phyloP scores from a whole-genome alignment of 2,113 vertebrate species.

The Hemicordylus capensis region DNA sequence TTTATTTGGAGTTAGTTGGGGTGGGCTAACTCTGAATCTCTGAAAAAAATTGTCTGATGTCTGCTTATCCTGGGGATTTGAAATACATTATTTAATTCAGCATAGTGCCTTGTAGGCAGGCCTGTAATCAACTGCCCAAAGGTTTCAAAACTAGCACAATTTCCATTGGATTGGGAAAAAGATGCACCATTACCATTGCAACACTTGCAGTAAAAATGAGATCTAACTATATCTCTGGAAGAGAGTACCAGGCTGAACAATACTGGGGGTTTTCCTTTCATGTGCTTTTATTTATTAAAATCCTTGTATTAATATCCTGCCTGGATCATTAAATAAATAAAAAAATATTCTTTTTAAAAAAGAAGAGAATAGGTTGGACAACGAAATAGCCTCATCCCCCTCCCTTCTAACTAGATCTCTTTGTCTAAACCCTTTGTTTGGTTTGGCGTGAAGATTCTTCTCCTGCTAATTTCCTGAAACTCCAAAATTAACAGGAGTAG shows the following conservation, averaged over 20 bases:
- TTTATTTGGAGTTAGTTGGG: not conserved
- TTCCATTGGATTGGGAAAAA: not conserved
- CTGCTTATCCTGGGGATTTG: not conserved
- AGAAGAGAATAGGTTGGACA: constrained; percentile 17
- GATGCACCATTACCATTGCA: not conserved
- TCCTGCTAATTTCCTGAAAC: not conserved
- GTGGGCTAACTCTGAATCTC: not conserved
- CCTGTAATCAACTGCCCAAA: not conserved
- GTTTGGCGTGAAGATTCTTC: constrained; percentile 32
- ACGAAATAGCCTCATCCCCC: not conserved
- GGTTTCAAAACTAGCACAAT: not conserved
- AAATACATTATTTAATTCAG: not conserved
- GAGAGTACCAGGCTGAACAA: constrained; percentile 2
- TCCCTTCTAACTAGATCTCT: not conserved
- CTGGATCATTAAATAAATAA: not conserved
- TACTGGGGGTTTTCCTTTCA: constrained; percentile 21
- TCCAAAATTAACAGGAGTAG: constrained; percentile 50
- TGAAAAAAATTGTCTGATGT: not conserved
- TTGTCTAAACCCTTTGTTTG: constrained; percentile 18
- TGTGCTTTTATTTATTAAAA: constrained; percentile 13
- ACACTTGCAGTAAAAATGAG: not conserved
- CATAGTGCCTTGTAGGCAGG: not conserved
- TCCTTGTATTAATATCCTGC: not conserved
- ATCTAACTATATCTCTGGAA: not conserved
- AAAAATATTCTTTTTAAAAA: constrained; percentile 5